phyloP scores from a whole-genome alignment of 1,140 invertebrate genomes.

The Pseudachorutes palmiensis region DNA sequence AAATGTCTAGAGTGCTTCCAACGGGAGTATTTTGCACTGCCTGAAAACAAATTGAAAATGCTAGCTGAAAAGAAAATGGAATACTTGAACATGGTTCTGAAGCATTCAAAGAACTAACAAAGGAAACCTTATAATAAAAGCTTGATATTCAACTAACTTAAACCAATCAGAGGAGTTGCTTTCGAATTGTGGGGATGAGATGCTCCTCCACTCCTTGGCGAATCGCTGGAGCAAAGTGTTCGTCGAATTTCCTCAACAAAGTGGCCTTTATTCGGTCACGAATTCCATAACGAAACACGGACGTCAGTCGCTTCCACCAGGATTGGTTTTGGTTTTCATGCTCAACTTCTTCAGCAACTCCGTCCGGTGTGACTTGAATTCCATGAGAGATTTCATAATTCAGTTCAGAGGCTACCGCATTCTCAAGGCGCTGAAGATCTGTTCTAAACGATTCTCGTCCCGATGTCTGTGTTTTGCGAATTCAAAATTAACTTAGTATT shows the following conservation, averaged over 20 bases:
- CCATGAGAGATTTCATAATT: not conserved
- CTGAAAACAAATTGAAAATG: slow-evolving; percentile 30
- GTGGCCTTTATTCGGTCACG: not conserved
- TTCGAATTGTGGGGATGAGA: not conserved
- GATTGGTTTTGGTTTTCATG: not conserved
- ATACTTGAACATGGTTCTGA: slow-evolving; percentile 30
- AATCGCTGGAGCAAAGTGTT: not conserved
- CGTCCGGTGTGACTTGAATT: not conserved
- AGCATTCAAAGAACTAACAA: not conserved
- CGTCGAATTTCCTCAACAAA: not conserved
- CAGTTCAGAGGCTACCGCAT: not conserved
- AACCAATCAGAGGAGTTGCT: not conserved
- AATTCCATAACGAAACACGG: not conserved
- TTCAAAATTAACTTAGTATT: not conserved
- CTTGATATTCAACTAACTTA: not conserved
- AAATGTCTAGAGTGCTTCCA: slow-evolving; percentile 35
- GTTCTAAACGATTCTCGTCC: not conserved
- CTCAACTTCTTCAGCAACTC: not conserved
- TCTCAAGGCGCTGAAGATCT: not conserved
- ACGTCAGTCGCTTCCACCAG: slow-evolving; percentile 3
- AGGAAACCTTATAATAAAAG: not conserved
- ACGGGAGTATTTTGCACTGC: slow-evolving; percentile 29
- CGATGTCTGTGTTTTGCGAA: not conserved
- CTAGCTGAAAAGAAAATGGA: slow-evolving; percentile 35
- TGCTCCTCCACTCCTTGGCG: not conserved